Conservation (phyloP, 2,797 vertebrate species). For the Anisognathus igniventris region DNA sequence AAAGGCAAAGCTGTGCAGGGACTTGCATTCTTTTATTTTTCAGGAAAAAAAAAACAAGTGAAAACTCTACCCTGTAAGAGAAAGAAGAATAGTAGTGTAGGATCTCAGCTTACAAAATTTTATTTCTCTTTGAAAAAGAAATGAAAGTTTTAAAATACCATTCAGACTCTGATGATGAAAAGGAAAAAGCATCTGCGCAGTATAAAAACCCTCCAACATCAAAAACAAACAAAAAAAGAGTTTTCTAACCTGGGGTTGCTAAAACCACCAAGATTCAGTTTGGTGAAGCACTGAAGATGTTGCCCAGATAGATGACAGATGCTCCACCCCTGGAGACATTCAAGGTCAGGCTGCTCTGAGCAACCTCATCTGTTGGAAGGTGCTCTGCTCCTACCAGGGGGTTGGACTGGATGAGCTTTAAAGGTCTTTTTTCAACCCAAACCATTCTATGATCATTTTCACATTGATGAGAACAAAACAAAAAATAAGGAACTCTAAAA, state of each 20-base stretch:
- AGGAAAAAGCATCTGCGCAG: background rate
- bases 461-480: background rate
- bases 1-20: background rate
- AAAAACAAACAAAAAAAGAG: background rate
- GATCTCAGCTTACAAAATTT: background rate
- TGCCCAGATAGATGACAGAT: background rate
- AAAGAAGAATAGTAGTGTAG: background rate
- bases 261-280: background rate
- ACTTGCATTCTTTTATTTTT: background rate
- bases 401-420: background rate
- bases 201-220: background rate
- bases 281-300: background rate
- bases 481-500: background rate
- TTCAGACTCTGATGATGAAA: background rate
- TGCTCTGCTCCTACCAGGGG: background rate
- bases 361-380: background rate
- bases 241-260: background rate
- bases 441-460: background rate
- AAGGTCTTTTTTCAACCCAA: background rate
- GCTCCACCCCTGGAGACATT: background rate
- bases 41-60: background rate
- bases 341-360: background rate
- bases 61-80: background rate
- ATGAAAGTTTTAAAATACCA: background rate
- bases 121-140: background rate